Conservation (phyloP, 2,113 vertebrate species). For the Scolopax mira region DNA sequence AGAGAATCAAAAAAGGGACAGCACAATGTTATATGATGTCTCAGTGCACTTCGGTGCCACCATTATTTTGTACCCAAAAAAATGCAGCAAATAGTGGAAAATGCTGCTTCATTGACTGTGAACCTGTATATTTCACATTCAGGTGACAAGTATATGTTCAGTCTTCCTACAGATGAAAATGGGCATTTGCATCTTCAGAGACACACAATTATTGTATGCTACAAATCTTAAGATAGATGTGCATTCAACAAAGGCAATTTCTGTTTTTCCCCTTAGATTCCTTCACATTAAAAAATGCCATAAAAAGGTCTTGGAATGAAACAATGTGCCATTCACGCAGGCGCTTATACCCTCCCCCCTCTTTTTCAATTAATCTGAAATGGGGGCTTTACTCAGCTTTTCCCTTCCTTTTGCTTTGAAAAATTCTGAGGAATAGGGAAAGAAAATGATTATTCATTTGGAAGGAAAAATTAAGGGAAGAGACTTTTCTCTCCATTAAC, state of each 20-base stretch:
- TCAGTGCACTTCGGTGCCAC: background rate
- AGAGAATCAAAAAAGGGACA: slow-evolving; percentile 12
- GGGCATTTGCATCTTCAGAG: background rate
- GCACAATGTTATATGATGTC: background rate
- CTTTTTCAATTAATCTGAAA: background rate
- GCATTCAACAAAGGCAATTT: background rate
- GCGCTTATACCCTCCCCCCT: accelerated
- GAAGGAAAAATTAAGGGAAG: background rate
- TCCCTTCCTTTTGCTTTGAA: background rate
- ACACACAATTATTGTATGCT: background rate
- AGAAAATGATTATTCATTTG: background rate
- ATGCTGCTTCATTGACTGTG: background rate
- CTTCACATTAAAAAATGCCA: background rate
- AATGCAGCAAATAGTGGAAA: background rate
- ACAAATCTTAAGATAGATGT: background rate
- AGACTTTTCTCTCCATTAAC: background rate
- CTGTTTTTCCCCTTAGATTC: background rate
- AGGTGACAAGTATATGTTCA: background rate
- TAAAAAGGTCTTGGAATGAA: background rate
- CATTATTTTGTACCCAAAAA: background rate
- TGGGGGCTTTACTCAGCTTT: background rate
- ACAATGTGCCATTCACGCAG: background rate
- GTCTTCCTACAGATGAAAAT: background rate
- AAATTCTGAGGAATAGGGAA: background rate
- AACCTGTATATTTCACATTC: background rate